Percentiles rank a stretch among this genome's conserved stretches.
phyloP scores from a whole-genome alignment of 2,113 vertebrate species.

The Phalacrocorax pelagicus region DNA sequence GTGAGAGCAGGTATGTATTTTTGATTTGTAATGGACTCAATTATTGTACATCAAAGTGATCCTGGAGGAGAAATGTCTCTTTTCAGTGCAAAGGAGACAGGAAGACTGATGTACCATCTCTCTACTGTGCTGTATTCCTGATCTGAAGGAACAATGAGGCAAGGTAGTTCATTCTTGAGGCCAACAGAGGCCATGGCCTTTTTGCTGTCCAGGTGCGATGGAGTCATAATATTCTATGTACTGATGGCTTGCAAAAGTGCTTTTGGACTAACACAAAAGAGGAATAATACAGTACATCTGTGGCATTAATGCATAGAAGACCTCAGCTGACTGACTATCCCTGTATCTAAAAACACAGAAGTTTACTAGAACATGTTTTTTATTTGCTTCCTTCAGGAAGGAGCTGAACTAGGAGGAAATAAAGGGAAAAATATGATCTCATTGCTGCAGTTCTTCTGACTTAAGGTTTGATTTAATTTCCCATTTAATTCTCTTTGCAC shows the following conservation, averaged over 20 bases:
- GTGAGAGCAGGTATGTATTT: background rate
- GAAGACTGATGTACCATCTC: background rate
- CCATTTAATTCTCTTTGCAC: background rate
- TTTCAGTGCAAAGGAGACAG: background rate
- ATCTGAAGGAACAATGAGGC: background rate
- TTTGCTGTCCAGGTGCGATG: background rate
- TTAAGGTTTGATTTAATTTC: constrained; percentile 38
- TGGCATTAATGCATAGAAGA: background rate
- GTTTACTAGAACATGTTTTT: constrained; percentile 15
- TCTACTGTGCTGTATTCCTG: background rate
- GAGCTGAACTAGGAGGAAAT: background rate
- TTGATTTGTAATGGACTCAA: background rate
- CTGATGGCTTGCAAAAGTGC: background rate
- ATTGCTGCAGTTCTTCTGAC: background rate
- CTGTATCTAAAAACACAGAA: background rate
- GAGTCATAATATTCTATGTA: background rate
- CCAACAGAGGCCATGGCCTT: background rate
- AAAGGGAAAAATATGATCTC: constrained; percentile 4
- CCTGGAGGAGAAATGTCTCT: background rate
- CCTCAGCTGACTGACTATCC: background rate
- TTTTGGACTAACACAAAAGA: background rate
- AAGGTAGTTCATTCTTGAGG: background rate
- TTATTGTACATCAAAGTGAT: background rate
- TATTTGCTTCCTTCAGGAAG: constrained; percentile 29
- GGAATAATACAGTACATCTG: background rate